Conservation (phyloP, 1,140 invertebrate species). For the Onthophagus taurus region DNA sequence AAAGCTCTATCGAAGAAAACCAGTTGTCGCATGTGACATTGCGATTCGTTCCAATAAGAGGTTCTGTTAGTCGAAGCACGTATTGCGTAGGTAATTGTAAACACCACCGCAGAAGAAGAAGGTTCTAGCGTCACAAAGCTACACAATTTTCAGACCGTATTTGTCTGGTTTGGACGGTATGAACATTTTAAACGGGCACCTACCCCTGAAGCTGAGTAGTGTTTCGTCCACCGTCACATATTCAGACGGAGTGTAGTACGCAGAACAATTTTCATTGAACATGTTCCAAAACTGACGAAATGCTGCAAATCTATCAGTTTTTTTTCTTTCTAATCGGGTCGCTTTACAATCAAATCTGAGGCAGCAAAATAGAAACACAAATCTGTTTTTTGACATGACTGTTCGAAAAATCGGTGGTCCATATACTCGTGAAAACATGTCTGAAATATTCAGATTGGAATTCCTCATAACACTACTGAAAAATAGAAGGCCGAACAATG, state of each 20-base stretch:
- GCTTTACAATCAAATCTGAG: constrained; percentile 3
- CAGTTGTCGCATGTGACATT: constrained; percentile 35
- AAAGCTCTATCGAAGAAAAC: constrained; percentile 34
- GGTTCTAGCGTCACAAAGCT: constrained; percentile 30
- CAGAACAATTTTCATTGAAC: constrained; percentile 21
- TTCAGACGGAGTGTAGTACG: constrained; percentile 21
- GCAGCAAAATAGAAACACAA: too few species aligned
- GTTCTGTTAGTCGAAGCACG: constrained; percentile 25
- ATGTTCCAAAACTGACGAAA: background rate
- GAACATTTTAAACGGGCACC: constrained; percentile 37
- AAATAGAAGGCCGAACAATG: background rate
- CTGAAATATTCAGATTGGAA: background rate
- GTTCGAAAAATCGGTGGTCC: background rate
- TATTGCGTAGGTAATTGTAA: constrained; percentile 24
- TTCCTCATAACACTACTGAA: too few species aligned
- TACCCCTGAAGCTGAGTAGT: constrained; percentile 36
- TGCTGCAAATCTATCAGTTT: background rate
- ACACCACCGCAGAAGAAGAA: too few species aligned
- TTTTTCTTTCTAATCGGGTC: background rate
- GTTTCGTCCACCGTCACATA: constrained; percentile 33
- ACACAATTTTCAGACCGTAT: constrained; percentile 40
- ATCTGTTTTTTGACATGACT: too few species aligned
- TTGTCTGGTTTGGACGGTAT: constrained; percentile 39
- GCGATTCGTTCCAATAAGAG: constrained; percentile 26
- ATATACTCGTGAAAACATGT: background rate